Conservation (phyloP, 2,888 invertebrate species). For the Netelia inedita region DNA sequence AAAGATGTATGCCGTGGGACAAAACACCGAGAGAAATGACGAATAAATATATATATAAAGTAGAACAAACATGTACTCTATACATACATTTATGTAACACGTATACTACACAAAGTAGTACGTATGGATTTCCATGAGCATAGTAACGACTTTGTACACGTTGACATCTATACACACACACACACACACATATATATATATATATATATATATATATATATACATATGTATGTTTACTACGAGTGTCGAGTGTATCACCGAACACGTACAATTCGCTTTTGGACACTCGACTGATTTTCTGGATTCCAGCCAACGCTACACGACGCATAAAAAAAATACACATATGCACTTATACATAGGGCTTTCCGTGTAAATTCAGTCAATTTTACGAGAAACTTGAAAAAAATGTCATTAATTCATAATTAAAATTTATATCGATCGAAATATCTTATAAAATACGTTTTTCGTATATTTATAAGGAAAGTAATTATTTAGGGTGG, state of each 20-base stretch:
- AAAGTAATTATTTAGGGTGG: too few relatives aligned
- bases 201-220: too few relatives aligned
- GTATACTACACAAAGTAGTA: not conserved
- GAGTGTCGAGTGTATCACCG: not conserved
- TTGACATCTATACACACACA: not conserved
- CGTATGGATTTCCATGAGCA: not conserved
- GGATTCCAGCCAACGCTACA: constrained; percentile 8
- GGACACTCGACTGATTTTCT: constrained; percentile 26
- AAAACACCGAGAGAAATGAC: constrained; percentile 50
- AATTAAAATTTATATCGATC: not conserved
- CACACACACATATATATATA: not conserved
- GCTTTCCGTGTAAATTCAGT: not conserved
- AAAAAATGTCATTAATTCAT: not conserved
- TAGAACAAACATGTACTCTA: constrained; percentile 11
- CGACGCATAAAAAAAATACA: not conserved
- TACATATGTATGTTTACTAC: not conserved
- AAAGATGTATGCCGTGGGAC: constrained; percentile 24
- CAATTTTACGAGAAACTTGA: not conserved
- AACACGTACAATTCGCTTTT: constrained; percentile 24
- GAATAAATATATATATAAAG: constrained; percentile 8
- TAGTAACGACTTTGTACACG: not conserved
- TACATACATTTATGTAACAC: not conserved
- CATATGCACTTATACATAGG: not conserved
- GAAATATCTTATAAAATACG: too few relatives aligned
- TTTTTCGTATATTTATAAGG: too few relatives aligned